Evolutionary conservation across 2,797 vertebrate genomes (phyloP).

Genomic region (Notoglanidium macrostoma): DNA sequence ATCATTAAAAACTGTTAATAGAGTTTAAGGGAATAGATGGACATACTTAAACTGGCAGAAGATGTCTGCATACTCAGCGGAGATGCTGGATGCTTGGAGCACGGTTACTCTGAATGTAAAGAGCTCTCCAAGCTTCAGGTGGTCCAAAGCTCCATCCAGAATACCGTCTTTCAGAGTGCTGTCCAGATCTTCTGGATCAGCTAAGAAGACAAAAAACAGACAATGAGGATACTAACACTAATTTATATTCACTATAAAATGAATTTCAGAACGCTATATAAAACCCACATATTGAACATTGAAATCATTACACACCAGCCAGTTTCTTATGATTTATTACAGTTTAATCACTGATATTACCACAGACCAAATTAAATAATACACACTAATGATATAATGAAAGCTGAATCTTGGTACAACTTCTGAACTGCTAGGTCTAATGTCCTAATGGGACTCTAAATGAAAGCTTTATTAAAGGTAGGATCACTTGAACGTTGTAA

Average conservation of each 20-base stretch:
- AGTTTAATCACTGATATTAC: background rate
- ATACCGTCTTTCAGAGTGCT: conserved; percentile 82
- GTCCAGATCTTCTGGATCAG: conserved; percentile 81
- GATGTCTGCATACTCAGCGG: conserved; percentile 94
- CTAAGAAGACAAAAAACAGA: conserved; percentile 51
- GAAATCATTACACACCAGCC: background rate
- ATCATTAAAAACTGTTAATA: background rate
- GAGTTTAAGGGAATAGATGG: background rate
- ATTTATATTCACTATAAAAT: background rate
- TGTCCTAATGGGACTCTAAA: background rate
- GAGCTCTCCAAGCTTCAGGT: conserved; percentile 85
- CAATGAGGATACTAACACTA: background rate
- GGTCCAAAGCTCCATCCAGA: conserved; percentile 79
- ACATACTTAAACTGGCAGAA: conserved; percentile 98
- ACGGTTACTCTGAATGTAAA: conserved; percentile 97
- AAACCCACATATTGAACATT: background rate
- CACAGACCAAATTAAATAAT: background rate
- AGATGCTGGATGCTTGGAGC: conserved; percentile 95
- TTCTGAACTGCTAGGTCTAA: background rate
- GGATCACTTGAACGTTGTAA: background rate
- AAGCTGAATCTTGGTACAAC: background rate
- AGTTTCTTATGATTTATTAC: conserved; percentile 7
- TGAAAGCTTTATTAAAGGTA: background rate
- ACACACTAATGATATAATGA: background rate
- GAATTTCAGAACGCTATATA: background rate